These are phyloP conservation scores for Chionoecetes opilio DNA, from an alignment of 1,140 invertebrate genomes.

Conservation along the genomic window DNA sequence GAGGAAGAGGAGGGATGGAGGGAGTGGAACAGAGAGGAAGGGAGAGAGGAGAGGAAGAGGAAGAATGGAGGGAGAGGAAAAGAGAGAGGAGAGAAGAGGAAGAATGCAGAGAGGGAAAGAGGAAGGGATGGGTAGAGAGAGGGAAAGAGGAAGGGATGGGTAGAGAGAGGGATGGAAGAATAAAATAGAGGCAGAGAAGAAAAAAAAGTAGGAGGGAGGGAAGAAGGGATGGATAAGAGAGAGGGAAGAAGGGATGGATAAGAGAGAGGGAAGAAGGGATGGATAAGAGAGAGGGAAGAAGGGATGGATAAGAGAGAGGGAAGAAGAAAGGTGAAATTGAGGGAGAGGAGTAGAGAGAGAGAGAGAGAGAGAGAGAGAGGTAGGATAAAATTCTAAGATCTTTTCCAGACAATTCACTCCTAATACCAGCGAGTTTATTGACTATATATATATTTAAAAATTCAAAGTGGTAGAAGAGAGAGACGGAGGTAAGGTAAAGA, in stretches of 20 bases:
- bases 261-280: background rate
- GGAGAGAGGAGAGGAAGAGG: background rate
- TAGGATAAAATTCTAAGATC: too few species aligned
- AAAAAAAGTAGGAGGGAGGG: background rate
- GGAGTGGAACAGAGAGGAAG: background rate
- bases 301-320: too few species aligned
- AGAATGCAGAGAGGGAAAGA: background rate
- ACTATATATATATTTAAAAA: too few species aligned
- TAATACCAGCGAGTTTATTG: too few species aligned
- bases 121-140: background rate
- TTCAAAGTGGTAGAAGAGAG: too few species aligned
- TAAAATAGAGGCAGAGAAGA: background rate
- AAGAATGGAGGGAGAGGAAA: background rate
- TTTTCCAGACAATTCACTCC: too few species aligned
- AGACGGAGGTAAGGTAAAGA: background rate
- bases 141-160: too few species aligned
- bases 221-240: background rate
- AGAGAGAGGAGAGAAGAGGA: background rate
- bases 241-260: background rate
- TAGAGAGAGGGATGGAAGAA: too few species aligned
- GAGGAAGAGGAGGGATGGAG: background rate
- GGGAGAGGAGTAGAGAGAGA: background rate
- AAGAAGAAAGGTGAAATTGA: too few species aligned
- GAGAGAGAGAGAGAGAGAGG: slow-evolving; percentile 7
- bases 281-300: too few species aligned